phyloP scores from a whole-genome alignment of 2,888 invertebrate species.

The Drosophila helvetica region DNA sequence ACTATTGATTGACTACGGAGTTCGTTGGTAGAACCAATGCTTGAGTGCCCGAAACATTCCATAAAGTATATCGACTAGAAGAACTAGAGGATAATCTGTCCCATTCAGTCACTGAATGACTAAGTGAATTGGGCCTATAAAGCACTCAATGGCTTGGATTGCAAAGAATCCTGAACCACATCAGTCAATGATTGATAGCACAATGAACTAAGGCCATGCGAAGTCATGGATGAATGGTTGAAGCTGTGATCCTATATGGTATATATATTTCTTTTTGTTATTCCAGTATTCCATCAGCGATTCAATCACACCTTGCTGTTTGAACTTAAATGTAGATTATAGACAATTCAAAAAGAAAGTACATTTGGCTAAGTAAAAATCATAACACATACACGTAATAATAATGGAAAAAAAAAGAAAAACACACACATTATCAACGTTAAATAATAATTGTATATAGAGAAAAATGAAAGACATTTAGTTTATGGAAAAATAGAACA shows the following conservation, averaged over 20 bases:
- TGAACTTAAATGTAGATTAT: not conserved
- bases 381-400: not conserved
- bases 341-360: not conserved
- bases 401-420: not conserved
- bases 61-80: too few relatives aligned
- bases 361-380: not conserved
- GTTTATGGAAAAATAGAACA: slow-evolving; percentile 60
- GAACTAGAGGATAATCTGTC: too few relatives aligned
- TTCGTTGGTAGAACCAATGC: not conserved
- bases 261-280: too few relatives aligned
- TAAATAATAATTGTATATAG: slow-evolving; percentile 23
- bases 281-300: too few relatives aligned
- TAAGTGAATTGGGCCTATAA: too few relatives aligned
- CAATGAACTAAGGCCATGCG: not conserved
- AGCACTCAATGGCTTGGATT: not conserved
- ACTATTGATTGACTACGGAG: too few relatives aligned
- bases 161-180: not conserved
- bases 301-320: not conserved
- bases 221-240: not conserved
- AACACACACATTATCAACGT: slow-evolving; percentile 13
- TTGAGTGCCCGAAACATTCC: not conserved
- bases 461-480: slow-evolving; percentile 67
- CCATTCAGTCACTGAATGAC: too few relatives aligned
- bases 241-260: too few relatives aligned
- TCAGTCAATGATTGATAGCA: not conserved